Base-by-base conservation (phyloP, 2,888 invertebrate genomes). In the Noctua janthe region DNA sequence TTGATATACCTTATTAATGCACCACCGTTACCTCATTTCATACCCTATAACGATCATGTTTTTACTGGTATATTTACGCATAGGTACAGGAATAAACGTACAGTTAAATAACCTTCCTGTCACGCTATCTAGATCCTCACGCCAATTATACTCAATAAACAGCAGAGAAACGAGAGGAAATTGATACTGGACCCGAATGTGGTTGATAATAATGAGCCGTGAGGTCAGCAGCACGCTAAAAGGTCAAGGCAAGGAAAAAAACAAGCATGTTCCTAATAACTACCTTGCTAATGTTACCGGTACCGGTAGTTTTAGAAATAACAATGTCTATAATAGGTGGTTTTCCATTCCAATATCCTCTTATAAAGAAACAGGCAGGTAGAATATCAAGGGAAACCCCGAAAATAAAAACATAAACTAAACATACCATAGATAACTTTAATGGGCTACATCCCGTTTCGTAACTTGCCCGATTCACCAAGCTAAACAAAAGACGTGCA, bases 91-190 rank as follows among this genome's bases (percentile, higher is more conserved):
- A 66, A 75, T 67, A 74, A 71, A 47, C 1, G 6, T 54, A 49
- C 23, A 62, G 17, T 29, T 29, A 54, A 43, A 66, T 66, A 54
- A 47, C 17, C 8, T 69, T 70, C 70, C 70, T 83, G 54, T 39
- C 13, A 17, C 62, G 7, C 51, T 43, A 74, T 82, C 54, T 39
- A 81, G 20, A 11, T 66, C 43, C 29, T 17, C 4, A 51, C 20
- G 17, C 23, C 35, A 83, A 47, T 54, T 29, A 70, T 29, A 35
- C 20, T 35, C 35, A 39, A 39, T 67, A n/a, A 35, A 39, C 1
- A 56, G 64, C 17, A 64, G 20, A 49, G 43, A 80, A 13, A 54
- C 5, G 17, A 66, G 39, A 78, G 64, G 70, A 81, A 84, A 71
- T 71, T 59, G 20, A 66, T 64, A 51, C n/a, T 8, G 49, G 20